Percentiles rank a stretch among this genome's conserved stretches.
Conservation (phyloP, 2,797 vertebrate species). For the Danio aesculapii region DNA sequence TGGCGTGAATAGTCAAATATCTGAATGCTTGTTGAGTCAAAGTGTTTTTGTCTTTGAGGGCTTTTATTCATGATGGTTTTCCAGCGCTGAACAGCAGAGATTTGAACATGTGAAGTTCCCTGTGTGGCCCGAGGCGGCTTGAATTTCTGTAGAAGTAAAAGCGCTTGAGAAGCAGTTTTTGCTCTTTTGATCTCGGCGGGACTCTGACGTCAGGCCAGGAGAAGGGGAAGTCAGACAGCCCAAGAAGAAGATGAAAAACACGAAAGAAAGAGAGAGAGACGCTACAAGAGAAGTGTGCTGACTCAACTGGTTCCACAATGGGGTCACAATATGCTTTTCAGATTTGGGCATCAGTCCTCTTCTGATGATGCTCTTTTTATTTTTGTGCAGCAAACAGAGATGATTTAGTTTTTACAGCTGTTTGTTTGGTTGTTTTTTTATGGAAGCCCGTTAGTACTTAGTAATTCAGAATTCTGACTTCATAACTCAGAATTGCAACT, state of each 20-base stretch:
- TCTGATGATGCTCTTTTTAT: not conserved
- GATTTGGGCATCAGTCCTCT: not conserved
- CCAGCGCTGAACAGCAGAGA: conserved; percentile 16
- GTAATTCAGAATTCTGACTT: too few relatives aligned
- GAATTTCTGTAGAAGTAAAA: conserved; percentile 53
- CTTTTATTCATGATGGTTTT: conserved; percentile 44
- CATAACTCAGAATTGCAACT: too few relatives aligned
- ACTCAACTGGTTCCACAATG: conserved; percentile 47
- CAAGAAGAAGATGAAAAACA: conserved; percentile 8
- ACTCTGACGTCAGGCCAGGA: conserved; percentile 62
- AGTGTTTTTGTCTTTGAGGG: conserved; percentile 16
- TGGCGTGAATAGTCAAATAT: not conserved
- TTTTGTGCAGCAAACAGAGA: not conserved
- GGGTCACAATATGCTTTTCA: not conserved
- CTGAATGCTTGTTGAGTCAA: conserved; percentile 12
- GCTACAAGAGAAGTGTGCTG: conserved; percentile 41
- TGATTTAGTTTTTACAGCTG: not conserved
- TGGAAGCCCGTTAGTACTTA: too few relatives aligned
- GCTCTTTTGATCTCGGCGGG: conserved; percentile 59
- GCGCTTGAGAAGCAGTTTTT: conserved; percentile 49
- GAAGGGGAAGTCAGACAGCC: conserved; percentile 56
- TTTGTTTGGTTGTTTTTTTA: not conserved
- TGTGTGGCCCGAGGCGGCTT: conserved; percentile 34
- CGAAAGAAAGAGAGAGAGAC: conserved; percentile 12
- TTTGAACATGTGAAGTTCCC: conserved; percentile 51